These are phyloP conservation scores for Fabriciana adippe DNA, from an alignment of 2,888 invertebrate species.

Conservation along the genomic window DNA sequence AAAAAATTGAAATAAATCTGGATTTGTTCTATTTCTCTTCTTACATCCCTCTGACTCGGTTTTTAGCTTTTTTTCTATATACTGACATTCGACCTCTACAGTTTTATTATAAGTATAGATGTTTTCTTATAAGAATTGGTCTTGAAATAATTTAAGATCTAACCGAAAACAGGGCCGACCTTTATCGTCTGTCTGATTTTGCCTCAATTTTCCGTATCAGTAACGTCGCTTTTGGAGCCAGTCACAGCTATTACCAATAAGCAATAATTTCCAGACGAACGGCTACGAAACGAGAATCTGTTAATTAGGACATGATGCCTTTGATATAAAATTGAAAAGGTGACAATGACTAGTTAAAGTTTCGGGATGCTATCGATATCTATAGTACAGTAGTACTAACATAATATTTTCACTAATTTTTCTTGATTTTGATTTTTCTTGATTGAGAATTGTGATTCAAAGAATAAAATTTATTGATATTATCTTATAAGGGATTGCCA, in stretches of 20 bases:
- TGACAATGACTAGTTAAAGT: slow-evolving; percentile 53
- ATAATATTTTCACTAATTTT: no score
- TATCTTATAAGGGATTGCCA: no score
- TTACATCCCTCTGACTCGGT: no score
- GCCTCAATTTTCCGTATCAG: slow-evolving; percentile 78
- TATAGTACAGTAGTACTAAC: no score
- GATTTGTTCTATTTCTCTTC: no score
- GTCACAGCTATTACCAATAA: slow-evolving; percentile 75
- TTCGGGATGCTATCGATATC: not conserved
- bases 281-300: slow-evolving; percentile 65
- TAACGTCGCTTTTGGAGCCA: slow-evolving; percentile 52
- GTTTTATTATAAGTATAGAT: no score
- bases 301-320: slow-evolving; percentile 77
- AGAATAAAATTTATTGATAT: no score
- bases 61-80: no score
- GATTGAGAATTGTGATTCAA: no score
- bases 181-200: slow-evolving; percentile 58
- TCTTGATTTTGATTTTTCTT: no score
- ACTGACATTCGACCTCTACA: no score
- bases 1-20: no score
- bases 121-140: not conserved
- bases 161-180: slow-evolving; percentile 51
- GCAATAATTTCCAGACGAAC: slow-evolving; percentile 77
- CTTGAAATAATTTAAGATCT: slow-evolving; percentile 47
- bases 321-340: slow-evolving; percentile 76